A percentile compares a stretch with the other conserved stretches of the same genome.
Evolutionary conservation across 2,797 vertebrate genomes (phyloP).

Genomic region (Danio tinwini): DNA sequence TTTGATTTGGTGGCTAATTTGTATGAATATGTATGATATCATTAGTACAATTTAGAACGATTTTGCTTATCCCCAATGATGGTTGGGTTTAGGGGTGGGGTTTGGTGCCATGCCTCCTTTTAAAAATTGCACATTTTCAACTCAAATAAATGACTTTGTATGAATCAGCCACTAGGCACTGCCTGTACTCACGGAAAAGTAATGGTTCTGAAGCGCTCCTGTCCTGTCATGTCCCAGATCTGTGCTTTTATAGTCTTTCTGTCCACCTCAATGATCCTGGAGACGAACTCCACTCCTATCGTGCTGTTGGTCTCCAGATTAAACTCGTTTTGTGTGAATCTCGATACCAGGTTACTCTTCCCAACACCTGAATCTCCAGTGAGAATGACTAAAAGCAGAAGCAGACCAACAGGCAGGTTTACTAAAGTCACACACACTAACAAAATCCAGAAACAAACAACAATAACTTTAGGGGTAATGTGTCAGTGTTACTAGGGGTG

Average conservation of each 20-base stretch:
- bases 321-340: constrained; percentile 96
- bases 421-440: neutral
- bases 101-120: too few species aligned
- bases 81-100: too few species aligned
- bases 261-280: constrained; percentile 97
- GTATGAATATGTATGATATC: too few species aligned
- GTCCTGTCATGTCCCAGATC: constrained; percentile 97
- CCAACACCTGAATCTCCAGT: constrained; percentile 97
- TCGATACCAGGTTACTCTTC: constrained; percentile 95
- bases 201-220: constrained; percentile 97
- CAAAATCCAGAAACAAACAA: too few species aligned
- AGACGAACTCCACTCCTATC: constrained; percentile 96
- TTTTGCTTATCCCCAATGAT: too few species aligned
- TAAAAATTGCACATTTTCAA: too few species aligned
- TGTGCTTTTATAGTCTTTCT: constrained; percentile 98
- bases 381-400: constrained; percentile 84
- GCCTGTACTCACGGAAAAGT: constrained; percentile 90
- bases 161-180: too few species aligned
- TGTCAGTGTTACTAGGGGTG: too few species aligned
- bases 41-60: too few species aligned
- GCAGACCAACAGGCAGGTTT: neutral
- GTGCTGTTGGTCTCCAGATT: constrained; percentile 98
- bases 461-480: too few species aligned
- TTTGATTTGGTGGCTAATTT: too few species aligned
- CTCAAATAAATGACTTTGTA: too few species aligned